Percentiles rank a stretch among this genome's conserved stretches.
Evolutionary conservation across 2,113 vertebrate genomes (phyloP).

Genomic region (Charina bottae): DNA sequence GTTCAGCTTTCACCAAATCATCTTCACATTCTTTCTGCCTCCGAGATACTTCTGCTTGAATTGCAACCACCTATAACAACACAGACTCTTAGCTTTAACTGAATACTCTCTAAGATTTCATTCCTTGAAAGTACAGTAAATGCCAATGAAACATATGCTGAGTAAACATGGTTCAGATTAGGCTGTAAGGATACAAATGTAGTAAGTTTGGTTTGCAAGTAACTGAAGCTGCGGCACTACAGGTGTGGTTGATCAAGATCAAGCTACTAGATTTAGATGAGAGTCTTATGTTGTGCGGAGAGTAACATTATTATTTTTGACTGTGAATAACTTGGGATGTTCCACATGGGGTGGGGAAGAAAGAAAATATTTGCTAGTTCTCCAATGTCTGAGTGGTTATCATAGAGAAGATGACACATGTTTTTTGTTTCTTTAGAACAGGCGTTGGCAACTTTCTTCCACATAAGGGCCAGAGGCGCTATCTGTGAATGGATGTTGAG

Average conservation of each 20-base stretch:
- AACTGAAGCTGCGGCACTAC: neutral
- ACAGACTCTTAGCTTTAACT: slow-evolving; percentile 11
- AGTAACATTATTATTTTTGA: too few relatives aligned
- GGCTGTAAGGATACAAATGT: neutral
- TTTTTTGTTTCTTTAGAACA: neutral
- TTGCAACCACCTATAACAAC: slow-evolving; percentile 75
- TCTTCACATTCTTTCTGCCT: slow-evolving; percentile 82
- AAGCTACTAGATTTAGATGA: too few relatives aligned
- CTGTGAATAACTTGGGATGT: neutral
- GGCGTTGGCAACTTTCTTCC: too few relatives aligned
- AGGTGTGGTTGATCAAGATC: too few relatives aligned
- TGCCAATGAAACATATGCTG: neutral
- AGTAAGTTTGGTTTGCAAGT: neutral
- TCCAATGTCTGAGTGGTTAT: neutral
- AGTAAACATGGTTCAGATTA: neutral
- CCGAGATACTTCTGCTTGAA: slow-evolving; percentile 80
- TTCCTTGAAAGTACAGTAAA: neutral
- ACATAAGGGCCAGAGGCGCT: too few relatives aligned
- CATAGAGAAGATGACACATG: neutral
- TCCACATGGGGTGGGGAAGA: neutral
- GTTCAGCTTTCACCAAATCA: slow-evolving; percentile 84
- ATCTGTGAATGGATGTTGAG: too few relatives aligned
- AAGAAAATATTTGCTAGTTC: neutral
- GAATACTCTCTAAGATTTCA: neutral
- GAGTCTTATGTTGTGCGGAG: too few relatives aligned